Evolutionary conservation across 2,888 invertebrate species (phyloP), one percentile per base, ranked within the genome.

Genomic region (Hemistola chrysoprasaria): DNA sequence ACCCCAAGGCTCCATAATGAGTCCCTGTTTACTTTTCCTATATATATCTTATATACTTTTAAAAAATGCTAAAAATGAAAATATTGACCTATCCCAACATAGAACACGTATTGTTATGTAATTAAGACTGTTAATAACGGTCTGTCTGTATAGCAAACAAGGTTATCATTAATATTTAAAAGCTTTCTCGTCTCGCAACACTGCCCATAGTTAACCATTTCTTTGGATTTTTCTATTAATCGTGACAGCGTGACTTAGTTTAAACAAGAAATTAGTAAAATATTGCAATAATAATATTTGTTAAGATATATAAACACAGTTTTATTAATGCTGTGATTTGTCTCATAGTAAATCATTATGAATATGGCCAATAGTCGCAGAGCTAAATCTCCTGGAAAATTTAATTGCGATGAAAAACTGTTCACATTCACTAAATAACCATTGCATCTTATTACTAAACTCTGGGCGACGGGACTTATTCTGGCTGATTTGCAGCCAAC

Each of bases 241-340:
- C 26, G 20, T 23, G 11, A 4, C 1, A 3, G 20, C 16, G 16
- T 16, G 11, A 27, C n/a, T 11, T 6, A 11, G 2, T 26, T 3
- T 2, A 26, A 26, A 10, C 11, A 26, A 4, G 6, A 11, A 9
- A 10, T 26, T 3, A 9, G n/a, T n/a, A n/a, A n/a, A n/a, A n/a
- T n/a, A n/a, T n/a, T n/a, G n/a, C n/a, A n/a, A n/a, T n/a, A n/a
- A n/a, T n/a, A n/a, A 34, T 25, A n/a, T 29, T n/a, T 9, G 21
- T 26, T 21, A 23, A 31, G 27, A 32, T 36, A 36, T 28, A 32
- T 36, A 27, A 36, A 36, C 24, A 32, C 31, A 37, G 29, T 40
- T 32, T 25, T 26, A 22, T 26, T 47, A 51, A 50, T 50, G 56
- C 56, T 56, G 59, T 62, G 54, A 60, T 65, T 62, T 60, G 59